Base-by-base conservation (phyloP, 2,888 invertebrate species). In the Amorpha juglandis region DNA sequence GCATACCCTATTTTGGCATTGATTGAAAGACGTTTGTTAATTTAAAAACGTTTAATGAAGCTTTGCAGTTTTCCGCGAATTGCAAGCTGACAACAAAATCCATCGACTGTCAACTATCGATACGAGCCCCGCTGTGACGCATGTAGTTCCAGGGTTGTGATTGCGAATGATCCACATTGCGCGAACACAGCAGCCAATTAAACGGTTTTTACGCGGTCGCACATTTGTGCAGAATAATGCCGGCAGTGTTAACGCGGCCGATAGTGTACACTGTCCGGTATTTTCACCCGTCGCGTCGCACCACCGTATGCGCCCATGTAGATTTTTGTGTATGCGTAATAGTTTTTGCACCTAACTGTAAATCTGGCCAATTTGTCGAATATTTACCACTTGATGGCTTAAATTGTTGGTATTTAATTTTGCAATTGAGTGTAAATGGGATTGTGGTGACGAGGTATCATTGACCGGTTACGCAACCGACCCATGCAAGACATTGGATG, bases 161-260 rank as follows among this genome's bases (percentile, higher is more conserved):
- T 89, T 85, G 85, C 82, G 83, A 87, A 88, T 90, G 90, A 90
- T 90, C 86, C 89, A 83, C 77, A 78, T 76, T 79, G 80, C 78
- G 78, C 76, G 78, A 77, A 80, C 80, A 74, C 78, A 73, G 78
- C 76, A 70, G 81, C 85, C 91, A 91, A 92, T 92, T 90, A 91
- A 89, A 87, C 85, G 86, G 86, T 92, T 92, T 92, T 92, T 92
- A 90, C 90, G 84, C 87, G 76, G 81, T 84, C 86, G 76, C 86
- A 84, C 87, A 88, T 89, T 87, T 85, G 83, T 79, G 80, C 76
- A 79, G 85, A 84, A 86, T 88, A 86, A 90, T 87, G 84, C 69
- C 71, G 68, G 74, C 14, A 62, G 70, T 73, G 70, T 79, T 80
- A 79, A 78, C 78, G 74, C 73, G 75, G 75, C 76, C 71, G 72